phyloP scores from a whole-genome alignment of 2,888 invertebrate genomes.

The Cremastinae sp. region DNA sequence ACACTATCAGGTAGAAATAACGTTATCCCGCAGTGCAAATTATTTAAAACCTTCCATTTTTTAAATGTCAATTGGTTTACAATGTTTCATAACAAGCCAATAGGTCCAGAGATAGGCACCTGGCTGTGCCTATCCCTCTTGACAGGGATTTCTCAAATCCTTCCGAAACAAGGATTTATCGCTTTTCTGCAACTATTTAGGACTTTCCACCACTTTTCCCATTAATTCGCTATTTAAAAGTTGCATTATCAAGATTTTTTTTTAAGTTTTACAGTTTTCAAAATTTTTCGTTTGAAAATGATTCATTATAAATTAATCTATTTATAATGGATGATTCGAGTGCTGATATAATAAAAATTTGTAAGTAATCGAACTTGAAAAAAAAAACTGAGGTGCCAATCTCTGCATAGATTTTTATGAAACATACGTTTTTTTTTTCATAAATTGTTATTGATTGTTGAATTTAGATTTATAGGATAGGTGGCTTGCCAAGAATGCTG shows the following conservation, averaged over 20 bases:
- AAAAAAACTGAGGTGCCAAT: constrained; percentile 19
- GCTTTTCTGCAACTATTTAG: too few species aligned
- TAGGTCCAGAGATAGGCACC: constrained; percentile 25
- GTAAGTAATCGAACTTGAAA: constrained; percentile 1
- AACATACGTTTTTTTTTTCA: constrained; percentile 39
- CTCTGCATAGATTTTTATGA: constrained; percentile 61
- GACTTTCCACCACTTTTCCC: too few species aligned
- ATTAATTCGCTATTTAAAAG: not conserved
- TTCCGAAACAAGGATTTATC: not conserved
- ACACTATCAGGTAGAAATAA: constrained; percentile 91
- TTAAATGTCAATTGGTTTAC: constrained; percentile 25
- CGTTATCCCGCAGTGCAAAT: constrained; percentile 68
- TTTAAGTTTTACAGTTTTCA: too few species aligned
- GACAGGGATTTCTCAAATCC: too few species aligned
- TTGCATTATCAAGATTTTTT: too few species aligned
- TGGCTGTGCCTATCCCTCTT: too few species aligned
- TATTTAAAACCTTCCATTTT: constrained; percentile 24
- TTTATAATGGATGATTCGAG: not conserved
- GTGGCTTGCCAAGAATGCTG: constrained; percentile 76
- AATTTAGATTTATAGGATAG: constrained; percentile 64
- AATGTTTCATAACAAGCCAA: constrained; percentile 29
- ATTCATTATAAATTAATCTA: too few species aligned
- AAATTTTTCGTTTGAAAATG: too few species aligned
- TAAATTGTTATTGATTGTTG: constrained; percentile 54
- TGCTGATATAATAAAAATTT: not conserved